Conservation (phyloP, 2,888 invertebrate genomes). For the Parthenolecanium corni region DNA sequence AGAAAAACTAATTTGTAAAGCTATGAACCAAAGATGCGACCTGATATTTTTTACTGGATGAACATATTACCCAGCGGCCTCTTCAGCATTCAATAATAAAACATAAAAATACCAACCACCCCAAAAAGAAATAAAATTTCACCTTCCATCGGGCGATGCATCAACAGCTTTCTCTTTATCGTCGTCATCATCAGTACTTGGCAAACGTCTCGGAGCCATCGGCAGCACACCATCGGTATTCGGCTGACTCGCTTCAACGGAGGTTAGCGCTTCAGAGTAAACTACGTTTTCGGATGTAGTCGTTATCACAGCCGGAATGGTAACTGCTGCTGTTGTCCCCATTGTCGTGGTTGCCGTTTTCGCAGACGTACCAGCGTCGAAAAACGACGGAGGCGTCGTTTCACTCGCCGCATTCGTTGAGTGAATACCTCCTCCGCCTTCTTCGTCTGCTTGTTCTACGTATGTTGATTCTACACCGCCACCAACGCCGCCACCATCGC, state of each 20-base stretch:
- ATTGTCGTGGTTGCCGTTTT: neutral
- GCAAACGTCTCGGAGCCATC: neutral
- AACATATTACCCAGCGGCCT: too few relatives aligned
- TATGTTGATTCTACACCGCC: too few relatives aligned
- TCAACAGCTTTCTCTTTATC: slow-evolving; percentile 84
- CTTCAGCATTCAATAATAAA: too few relatives aligned
- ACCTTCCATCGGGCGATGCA: slow-evolving; percentile 84
- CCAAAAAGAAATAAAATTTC: neutral
- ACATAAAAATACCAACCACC: too few relatives aligned
- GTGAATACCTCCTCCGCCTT: too few relatives aligned
- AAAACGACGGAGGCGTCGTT: neutral
- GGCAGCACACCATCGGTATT: neutral
- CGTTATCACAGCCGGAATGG: slow-evolving; percentile 26
- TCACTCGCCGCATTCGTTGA: too few relatives aligned
- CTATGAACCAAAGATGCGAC: too few relatives aligned
- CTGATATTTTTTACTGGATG: too few relatives aligned
- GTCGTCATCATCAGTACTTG: slow-evolving; percentile 40
- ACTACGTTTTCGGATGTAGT: slow-evolving; percentile 22
- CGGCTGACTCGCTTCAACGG: neutral
- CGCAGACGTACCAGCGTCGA: neutral
- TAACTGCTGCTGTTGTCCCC: slow-evolving; percentile 15
- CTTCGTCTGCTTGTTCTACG: too few relatives aligned
- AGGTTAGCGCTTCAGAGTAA: neutral
- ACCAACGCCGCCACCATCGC: too few relatives aligned
- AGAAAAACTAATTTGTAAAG: too few relatives aligned